Evolutionary conservation across 2,113 vertebrate genomes (phyloP).

Genomic region (Tragulus kanchil): DNA sequence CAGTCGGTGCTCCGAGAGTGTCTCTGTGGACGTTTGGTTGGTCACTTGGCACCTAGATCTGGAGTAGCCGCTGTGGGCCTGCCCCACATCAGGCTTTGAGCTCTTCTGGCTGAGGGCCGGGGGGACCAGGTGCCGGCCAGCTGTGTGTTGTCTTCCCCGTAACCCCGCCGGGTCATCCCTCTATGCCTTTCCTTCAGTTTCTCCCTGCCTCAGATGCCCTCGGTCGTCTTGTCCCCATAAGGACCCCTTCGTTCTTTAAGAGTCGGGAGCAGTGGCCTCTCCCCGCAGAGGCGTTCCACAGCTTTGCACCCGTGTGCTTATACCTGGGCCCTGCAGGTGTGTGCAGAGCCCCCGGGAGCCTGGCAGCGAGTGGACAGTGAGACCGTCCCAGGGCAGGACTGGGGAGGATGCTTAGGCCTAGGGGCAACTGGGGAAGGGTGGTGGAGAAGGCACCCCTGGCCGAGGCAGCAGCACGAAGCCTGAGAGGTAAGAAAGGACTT

Average conservation of each 20-base stretch:
- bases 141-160: neutral
- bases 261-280: neutral
- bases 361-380: too few relatives aligned
- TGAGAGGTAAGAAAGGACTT: too few relatives aligned
- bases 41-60: too few relatives aligned
- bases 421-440: neutral
- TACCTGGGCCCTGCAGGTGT: neutral
- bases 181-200: neutral
- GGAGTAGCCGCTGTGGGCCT: neutral
- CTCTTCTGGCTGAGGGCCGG: neutral
- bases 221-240: neutral
- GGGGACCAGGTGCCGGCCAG: neutral
- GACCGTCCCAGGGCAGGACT: neutral
- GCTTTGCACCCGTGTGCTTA: neutral
- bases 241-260: neutral
- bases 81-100: neutral
- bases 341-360: neutral
- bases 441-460: neutral
- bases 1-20: rapidly evolving
- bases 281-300: neutral
- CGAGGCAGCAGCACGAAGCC: neutral
- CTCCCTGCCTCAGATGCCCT: neutral
- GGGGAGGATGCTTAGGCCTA: rapidly evolving
- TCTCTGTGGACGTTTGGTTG: neutral
- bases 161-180: rapidly evolving